A percentile compares a stretch with the other conserved stretches of the same genome.
Conservation (phyloP, 2,888 invertebrate genomes). For the Hemicrepidius hirtus region DNA sequence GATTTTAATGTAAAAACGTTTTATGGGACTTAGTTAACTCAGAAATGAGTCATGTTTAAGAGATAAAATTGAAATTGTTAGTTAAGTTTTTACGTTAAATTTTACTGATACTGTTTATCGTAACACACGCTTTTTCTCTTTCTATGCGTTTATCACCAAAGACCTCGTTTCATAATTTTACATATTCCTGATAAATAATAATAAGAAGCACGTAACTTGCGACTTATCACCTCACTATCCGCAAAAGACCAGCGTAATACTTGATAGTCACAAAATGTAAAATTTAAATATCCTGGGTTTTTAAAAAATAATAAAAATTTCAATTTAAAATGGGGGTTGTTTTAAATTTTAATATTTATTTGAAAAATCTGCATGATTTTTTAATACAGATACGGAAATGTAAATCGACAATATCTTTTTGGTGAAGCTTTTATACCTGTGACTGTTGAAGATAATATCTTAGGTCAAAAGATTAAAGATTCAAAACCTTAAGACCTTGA, state of each 20-base stretch:
- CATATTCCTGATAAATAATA: slow-evolving; percentile 46
- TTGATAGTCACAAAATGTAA: too few relatives aligned
- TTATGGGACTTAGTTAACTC: neutral
- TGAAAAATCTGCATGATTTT: slow-evolving; percentile 47
- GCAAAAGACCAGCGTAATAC: neutral
- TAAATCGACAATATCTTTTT: slow-evolving; percentile 26
- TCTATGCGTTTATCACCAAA: slow-evolving; percentile 38
- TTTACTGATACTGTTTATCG: slow-evolving; percentile 37
- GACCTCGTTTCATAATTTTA: slow-evolving; percentile 49
- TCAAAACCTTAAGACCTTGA: slow-evolving; percentile 56
- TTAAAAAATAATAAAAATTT: too few relatives aligned
- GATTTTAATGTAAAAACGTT: slow-evolving; percentile 4
- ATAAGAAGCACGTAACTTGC: slow-evolving; percentile 36
- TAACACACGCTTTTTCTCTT: slow-evolving; percentile 36
- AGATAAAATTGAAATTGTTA: slow-evolving; percentile 38
- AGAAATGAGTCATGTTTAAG: slow-evolving; percentile 28
- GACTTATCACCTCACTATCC: slow-evolving; percentile 27
- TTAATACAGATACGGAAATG: slow-evolving; percentile 42
- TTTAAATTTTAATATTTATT: slow-evolving; percentile 36
- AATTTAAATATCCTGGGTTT: too few relatives aligned
- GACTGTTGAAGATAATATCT: slow-evolving; percentile 50
- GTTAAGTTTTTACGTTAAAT: slow-evolving; percentile 35
- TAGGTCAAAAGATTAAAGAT: slow-evolving; percentile 69
- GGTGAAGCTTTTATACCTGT: slow-evolving; percentile 50
- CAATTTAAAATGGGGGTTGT: neutral